Base-by-base conservation (phyloP, 1,140 invertebrate species). In the Trichonephila clavata region DNA sequence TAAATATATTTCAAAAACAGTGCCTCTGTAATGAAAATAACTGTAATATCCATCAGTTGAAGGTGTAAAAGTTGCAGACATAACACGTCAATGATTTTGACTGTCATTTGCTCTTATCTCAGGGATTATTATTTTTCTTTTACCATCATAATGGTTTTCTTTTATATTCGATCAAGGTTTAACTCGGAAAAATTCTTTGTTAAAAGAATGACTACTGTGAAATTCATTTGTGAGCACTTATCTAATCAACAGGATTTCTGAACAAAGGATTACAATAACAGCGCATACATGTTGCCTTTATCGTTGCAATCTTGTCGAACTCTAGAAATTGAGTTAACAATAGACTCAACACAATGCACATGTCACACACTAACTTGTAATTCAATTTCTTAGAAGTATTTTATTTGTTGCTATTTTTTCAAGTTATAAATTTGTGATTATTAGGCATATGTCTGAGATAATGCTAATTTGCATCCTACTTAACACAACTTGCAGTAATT, bases 111-210 rank as follows among this genome's bases (percentile, higher is more conserved):
- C 21, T 18, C 18, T 20, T 63, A 63, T 63, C 61, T 63, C 18
- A 18, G 18, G 16, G 16, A 63, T 63, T 63, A 21, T 18, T 21
- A 63, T 20, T 50, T 10, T 50, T 50, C 61, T 63, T 63, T 50
- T 50, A 50, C 10, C 50, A 13, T 50, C 7, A 50, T 50, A 50
- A 50, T 50, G 50, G 50, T 50, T 50, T 71, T 71, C 68, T 71
- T 71, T 71, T 71, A 71, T 71, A 71, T 71, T 71, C 68, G 5
- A 27, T 71, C 68, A 71, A 71, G 68, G 68, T 13, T 24, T 32
- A 71, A 71, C 13, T 13, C 4, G 27, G 27, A 14, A 71, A 71
- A 71, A 24, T 32, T 71, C 24, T 71, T 32, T 71, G 68, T 27
- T 10, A 24, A 18, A 71, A 16, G 68, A 71, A 71, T 16, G 10